phyloP scores from a whole-genome alignment of 53 echinoderm and acorn worm genomes.

The Paracentrotus lividus region DNA sequence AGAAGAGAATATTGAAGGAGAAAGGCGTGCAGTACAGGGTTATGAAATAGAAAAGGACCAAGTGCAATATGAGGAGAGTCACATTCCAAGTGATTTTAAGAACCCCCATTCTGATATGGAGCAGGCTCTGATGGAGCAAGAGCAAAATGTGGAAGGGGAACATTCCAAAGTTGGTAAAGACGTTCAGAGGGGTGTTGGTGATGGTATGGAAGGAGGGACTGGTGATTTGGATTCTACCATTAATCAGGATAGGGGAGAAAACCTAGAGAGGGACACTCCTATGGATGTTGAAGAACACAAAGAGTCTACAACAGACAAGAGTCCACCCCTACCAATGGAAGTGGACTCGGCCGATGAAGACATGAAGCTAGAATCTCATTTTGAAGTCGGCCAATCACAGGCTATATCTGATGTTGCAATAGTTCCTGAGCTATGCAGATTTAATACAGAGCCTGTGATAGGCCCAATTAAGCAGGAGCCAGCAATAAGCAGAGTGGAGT shows the following conservation, averaged over 20 bases:
- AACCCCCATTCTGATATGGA: conserved; percentile 70
- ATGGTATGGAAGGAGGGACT: conserved; percentile 10
- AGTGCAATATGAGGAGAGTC: conserved; percentile 60
- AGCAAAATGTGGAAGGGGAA: conserved; percentile 3
- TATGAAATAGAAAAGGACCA: neutral
- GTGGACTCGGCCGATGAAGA: conserved; percentile 68
- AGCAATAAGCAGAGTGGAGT: neutral
- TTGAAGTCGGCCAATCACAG: conserved; percentile 1
- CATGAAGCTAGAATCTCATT: neutral
- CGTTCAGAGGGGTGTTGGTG: conserved; percentile 50
- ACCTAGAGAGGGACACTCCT: conserved; percentile 56
- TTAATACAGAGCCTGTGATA: conserved; percentile 39
- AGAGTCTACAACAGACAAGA: neutral
- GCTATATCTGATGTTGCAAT: neutral
- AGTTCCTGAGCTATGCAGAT: neutral
- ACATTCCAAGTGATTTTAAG: neutral
- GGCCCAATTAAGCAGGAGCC: neutral
- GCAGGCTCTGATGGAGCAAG: neutral
- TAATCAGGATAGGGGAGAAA: conserved; percentile 61
- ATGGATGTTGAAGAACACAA: conserved; percentile 43
- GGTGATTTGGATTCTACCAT: conserved; percentile 59
- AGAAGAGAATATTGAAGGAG: neutral
- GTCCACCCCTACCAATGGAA: conserved; percentile 77
- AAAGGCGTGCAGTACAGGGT: conserved; percentile 39
- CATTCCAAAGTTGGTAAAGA: neutral